Conservation (phyloP, 92 coral and sea anemone genomes). For the Epizoanthus scotinus region DNA sequence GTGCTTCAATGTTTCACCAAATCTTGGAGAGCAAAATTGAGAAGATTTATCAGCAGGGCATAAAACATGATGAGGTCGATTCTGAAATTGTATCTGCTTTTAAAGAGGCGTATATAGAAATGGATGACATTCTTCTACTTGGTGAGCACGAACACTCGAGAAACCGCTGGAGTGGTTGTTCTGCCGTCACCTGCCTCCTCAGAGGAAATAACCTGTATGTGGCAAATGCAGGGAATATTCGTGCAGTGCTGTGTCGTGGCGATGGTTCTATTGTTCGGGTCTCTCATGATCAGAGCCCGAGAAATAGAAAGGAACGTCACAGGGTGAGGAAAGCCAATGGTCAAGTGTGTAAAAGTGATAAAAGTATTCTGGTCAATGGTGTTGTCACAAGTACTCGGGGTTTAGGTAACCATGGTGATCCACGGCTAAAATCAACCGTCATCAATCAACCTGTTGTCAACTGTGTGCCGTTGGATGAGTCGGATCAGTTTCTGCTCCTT, state of each 20-base stretch:
- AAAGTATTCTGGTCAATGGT: slow-evolving; percentile 84
- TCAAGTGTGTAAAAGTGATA: slow-evolving; percentile 78
- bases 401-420: slow-evolving; percentile 96
- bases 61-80: slow-evolving; percentile 52
- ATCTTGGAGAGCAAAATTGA: slow-evolving; percentile 73
- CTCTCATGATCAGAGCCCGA: slow-evolving; percentile 86
- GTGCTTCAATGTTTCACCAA: slow-evolving; percentile 81
- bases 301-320: slow-evolving; percentile 75
- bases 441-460: slow-evolving; percentile 72
- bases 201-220: slow-evolving; percentile 77
- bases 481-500: slow-evolving; percentile 79
- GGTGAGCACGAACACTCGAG: slow-evolving; percentile 91
- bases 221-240: slow-evolving; percentile 92
- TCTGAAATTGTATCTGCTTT: slow-evolving; percentile 66
- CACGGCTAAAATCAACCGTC: slow-evolving; percentile 75
- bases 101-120: slow-evolving; percentile 76
- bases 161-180: slow-evolving; percentile 99
- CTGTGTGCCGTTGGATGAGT: slow-evolving; percentile 68
- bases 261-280: slow-evolving; percentile 79
- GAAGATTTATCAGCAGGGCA: slow-evolving; percentile 53
- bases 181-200: slow-evolving; percentile 85
- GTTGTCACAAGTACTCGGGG: slow-evolving; percentile 85
- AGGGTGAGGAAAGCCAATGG: slow-evolving; percentile 72
- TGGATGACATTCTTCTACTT: slow-evolving; percentile 75
- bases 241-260: slow-evolving; percentile 80